Conservation (phyloP, 1,140 invertebrate species). For the Euwallacea fornicatus region DNA sequence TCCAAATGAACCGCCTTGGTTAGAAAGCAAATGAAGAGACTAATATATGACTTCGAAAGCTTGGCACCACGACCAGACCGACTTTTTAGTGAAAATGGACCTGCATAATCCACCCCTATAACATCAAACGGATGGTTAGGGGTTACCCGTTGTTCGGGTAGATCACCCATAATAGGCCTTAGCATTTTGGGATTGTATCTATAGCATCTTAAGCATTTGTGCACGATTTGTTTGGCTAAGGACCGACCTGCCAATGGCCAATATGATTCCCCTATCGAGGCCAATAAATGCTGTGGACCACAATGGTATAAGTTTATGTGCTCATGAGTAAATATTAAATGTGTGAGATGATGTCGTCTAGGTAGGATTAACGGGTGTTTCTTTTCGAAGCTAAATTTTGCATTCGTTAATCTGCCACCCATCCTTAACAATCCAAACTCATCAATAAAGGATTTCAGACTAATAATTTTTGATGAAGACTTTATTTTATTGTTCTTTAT, state of each 20-base stretch:
- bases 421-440: not conserved
- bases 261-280: constrained; percentile 39
- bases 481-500: too few species aligned
- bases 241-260: constrained; percentile 40
- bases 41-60: constrained; percentile 44
- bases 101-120: constrained; percentile 44
- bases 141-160: constrained; percentile 45
- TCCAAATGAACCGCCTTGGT: constrained; percentile 52
- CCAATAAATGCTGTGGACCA: constrained; percentile 18
- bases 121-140: constrained; percentile 37
- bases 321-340: constrained; percentile 9
- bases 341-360: constrained; percentile 5
- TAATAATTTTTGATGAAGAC: too few species aligned
- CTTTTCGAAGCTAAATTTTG: constrained; percentile 11
- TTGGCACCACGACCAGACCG: constrained; percentile 26
- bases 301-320: constrained; percentile 14
- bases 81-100: constrained; percentile 37
- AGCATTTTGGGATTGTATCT: constrained; percentile 8
- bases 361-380: constrained; percentile 9
- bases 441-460: too few species aligned
- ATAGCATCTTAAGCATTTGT: constrained; percentile 34
- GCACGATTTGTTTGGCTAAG: constrained; percentile 37
- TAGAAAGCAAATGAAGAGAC: constrained; percentile 47
- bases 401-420: not conserved
- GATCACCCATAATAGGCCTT: constrained; percentile 44